phyloP scores from a whole-genome alignment of 2,797 vertebrate species.

The Propithecus deckenii region DNA sequence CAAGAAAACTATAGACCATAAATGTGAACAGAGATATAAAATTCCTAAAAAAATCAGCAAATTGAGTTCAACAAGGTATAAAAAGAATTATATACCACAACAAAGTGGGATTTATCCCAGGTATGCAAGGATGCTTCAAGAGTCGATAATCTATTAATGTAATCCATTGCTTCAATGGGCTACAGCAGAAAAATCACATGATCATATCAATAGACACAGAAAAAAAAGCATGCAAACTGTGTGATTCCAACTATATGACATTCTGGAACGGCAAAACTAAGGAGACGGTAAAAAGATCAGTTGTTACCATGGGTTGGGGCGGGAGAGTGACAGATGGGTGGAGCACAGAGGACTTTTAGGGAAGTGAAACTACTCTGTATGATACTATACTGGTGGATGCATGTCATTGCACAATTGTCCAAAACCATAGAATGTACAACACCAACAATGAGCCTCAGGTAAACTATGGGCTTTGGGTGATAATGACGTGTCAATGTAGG shows the following conservation, averaged over 20 bases:
- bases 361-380: background rate
- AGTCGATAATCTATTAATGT: background rate
- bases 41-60: background rate
- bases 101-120: background rate
- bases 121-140: background rate
- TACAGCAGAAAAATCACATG: background rate
- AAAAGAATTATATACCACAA: background rate
- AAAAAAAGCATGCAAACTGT: background rate
- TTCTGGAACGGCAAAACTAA: background rate
- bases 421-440: background rate
- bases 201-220: background rate
- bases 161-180: background rate
- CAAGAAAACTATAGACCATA: background rate
- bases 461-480: background rate
- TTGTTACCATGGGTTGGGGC: background rate
- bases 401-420: background rate
- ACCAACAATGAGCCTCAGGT: background rate
- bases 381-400: background rate
- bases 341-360: background rate
- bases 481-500: no score
- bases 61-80: background rate
- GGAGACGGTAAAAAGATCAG: background rate
- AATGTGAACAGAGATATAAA: background rate
- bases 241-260: background rate
- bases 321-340: background rate